Base-by-base conservation (phyloP, 2,797 vertebrate genomes). In the Morus bassanus region DNA sequence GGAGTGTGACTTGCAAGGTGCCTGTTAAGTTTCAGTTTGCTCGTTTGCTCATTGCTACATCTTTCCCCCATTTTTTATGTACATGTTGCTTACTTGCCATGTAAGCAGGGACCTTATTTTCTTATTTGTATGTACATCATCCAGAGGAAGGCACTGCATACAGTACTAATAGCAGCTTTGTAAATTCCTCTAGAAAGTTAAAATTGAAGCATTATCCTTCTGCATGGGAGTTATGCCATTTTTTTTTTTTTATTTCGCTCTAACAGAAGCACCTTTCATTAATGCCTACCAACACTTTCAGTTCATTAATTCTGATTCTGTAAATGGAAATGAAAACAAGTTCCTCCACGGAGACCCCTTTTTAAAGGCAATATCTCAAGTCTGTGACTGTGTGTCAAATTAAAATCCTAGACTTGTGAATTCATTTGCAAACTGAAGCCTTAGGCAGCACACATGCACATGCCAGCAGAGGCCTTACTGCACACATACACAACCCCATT, bases 241-340 rank as follows among this genome's bases (percentile, higher is more conserved):
- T 22, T 18, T 70, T 13, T 43, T 57, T 43, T 61, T 35, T 53
- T 7, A 4, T 43, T 82, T 65, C 3, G 0, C 10, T 78, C 30
- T 35, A 78, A 39, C 27, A 78, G 50, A 74, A 86, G 12, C 19
- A 59, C 6, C 1, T 78, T 92, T 85, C 72, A 65, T 75, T 89
- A 91, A 89, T 75, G 35, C 37, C 46, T 79, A 81, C 76, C 64
- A 79, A 48, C 50, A 54, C 41, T 64, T 80, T n/a, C 18, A 81
- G n/a, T 60, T 90, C 76, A 80, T 95, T 85, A 91, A 89, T 89
- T 94, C 75, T 74, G 70, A 88, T 89, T 75, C 79, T 95, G 60
- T 70, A 95, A 83, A 95, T 37, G 28, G 46, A 92, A 94, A 85
- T n/a, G 46, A 75, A 95, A 88, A 83, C 56, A 91, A 90, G 35